These are phyloP conservation scores for Albula goreensis DNA, from an alignment of 2,113 vertebrate species.

Conservation along the genomic window DNA sequence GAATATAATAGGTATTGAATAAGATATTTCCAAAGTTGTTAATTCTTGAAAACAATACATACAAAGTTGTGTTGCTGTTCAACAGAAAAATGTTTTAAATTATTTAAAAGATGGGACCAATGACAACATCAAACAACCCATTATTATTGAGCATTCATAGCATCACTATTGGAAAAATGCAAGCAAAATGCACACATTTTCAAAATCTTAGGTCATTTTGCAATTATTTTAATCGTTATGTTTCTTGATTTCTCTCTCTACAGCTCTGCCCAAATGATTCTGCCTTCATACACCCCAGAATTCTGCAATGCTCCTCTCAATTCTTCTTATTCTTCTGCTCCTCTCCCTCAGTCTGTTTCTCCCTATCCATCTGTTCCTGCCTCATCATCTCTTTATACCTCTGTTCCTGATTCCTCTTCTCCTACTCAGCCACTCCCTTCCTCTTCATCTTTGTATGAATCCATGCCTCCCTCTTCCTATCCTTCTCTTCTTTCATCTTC, in stretches of 20 bases:
- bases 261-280: slow-evolving; percentile 59
- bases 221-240: not conserved
- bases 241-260: slow-evolving; percentile 24
- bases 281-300: slow-evolving; percentile 48
- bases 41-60: not conserved
- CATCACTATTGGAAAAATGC: not conserved
- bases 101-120: not conserved
- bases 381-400: slow-evolving; percentile 39
- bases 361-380: slow-evolving; percentile 52
- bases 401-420: slow-evolving; percentile 41
- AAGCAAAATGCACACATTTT: not conserved
- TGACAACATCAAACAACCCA: not conserved
- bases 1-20: not conserved
- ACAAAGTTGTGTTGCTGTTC: not conserved
- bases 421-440: slow-evolving; percentile 39
- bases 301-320: slow-evolving; percentile 48
- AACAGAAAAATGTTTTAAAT: not conserved
- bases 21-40: not conserved
- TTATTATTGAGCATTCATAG: not conserved
- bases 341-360: slow-evolving; percentile 55
- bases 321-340: slow-evolving; percentile 49
- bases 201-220: not conserved
- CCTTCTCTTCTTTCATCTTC: slow-evolving; percentile 35
- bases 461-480: slow-evolving; percentile 47
- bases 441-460: slow-evolving; percentile 50